phyloP scores from a whole-genome alignment of 2,888 invertebrate genomes.

The Drosophila macrothrix region DNA sequence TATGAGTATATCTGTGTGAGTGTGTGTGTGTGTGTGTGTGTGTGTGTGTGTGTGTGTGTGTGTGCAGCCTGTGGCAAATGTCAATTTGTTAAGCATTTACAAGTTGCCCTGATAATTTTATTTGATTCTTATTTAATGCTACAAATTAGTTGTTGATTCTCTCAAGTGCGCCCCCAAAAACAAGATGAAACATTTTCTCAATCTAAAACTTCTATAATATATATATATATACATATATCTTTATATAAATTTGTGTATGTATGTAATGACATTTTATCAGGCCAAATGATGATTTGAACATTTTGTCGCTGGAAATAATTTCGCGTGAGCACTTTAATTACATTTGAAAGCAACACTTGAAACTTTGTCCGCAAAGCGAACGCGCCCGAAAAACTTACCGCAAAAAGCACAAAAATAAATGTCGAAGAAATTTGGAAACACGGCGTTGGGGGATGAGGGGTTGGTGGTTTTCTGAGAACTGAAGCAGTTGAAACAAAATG shows the following conservation, averaged over 20 bases:
- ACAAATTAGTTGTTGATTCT: slow-evolving; percentile 80
- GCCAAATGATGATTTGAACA: slow-evolving; percentile 55
- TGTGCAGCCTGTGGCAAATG: slow-evolving; percentile 58
- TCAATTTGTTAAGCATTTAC: slow-evolving; percentile 83
- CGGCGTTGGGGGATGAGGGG: slow-evolving; percentile 12
- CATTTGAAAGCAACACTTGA: slow-evolving; percentile 80
- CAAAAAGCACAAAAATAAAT: slow-evolving; percentile 76
- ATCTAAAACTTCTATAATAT: slow-evolving; percentile 3
- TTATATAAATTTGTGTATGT: slow-evolving; percentile 3
- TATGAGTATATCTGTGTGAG: background rate
- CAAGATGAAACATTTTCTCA: background rate
- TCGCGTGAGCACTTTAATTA: slow-evolving; percentile 70
- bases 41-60: slow-evolving; percentile 16
- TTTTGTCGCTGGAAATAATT: slow-evolving; percentile 56
- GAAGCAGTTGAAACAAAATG: slow-evolving; percentile 49
- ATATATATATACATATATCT: slow-evolving; percentile 11
- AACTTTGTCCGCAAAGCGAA: slow-evolving; percentile 62
- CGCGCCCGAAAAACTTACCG: slow-evolving; percentile 69
- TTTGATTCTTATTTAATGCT: slow-evolving; percentile 81
- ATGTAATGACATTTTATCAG: slow-evolving; percentile 4
- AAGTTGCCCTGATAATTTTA: slow-evolving; percentile 82
- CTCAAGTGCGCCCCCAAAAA: background rate
- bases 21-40: slow-evolving; percentile 16
- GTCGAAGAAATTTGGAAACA: slow-evolving; percentile 68
- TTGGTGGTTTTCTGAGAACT: background rate